phyloP scores from a whole-genome alignment of 2,888 invertebrate species.

The Alsophila aescularia region DNA sequence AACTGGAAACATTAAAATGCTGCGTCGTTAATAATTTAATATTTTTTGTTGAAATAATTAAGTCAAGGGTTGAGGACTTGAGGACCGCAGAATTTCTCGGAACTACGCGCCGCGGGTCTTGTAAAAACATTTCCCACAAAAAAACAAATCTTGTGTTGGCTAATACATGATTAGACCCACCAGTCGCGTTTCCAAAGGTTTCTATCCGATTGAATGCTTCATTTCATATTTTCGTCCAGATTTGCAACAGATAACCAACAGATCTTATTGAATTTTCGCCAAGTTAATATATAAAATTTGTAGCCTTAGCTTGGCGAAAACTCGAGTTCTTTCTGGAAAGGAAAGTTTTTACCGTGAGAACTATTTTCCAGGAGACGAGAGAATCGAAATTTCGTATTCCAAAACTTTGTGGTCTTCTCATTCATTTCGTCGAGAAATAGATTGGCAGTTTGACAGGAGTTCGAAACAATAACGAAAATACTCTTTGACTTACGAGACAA shows the following conservation, averaged over 20 bases:
- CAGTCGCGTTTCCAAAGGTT: slow-evolving; percentile 27
- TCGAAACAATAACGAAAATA: background rate
- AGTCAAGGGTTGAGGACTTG: slow-evolving; percentile 30
- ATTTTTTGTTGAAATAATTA: slow-evolving; percentile 30
- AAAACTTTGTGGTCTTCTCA: background rate
- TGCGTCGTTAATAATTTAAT: slow-evolving; percentile 31
- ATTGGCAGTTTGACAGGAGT: slow-evolving; percentile 1
- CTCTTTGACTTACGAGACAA: background rate
- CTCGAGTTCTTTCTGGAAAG: too few relatives aligned
- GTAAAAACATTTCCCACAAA: slow-evolving; percentile 24
- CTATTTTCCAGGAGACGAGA: too few relatives aligned
- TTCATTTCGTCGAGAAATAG: background rate
- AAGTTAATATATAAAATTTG: too few relatives aligned
- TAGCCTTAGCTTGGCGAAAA: too few relatives aligned
- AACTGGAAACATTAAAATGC: slow-evolving; percentile 18
- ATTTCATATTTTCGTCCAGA: background rate
- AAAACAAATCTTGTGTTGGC: slow-evolving; percentile 17
- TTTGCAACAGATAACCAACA: too few relatives aligned
- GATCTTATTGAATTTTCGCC: too few relatives aligned
- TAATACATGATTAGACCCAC: slow-evolving; percentile 25
- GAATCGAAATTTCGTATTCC: too few relatives aligned
- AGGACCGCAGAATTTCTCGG: slow-evolving; percentile 28
- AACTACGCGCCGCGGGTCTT: slow-evolving; percentile 11
- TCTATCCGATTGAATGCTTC: slow-evolving; percentile 26
- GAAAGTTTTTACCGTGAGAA: too few relatives aligned